These are phyloP conservation scores for Sesamia inferens DNA, from an alignment of 2,888 invertebrate genomes.

Conservation along the genomic window DNA sequence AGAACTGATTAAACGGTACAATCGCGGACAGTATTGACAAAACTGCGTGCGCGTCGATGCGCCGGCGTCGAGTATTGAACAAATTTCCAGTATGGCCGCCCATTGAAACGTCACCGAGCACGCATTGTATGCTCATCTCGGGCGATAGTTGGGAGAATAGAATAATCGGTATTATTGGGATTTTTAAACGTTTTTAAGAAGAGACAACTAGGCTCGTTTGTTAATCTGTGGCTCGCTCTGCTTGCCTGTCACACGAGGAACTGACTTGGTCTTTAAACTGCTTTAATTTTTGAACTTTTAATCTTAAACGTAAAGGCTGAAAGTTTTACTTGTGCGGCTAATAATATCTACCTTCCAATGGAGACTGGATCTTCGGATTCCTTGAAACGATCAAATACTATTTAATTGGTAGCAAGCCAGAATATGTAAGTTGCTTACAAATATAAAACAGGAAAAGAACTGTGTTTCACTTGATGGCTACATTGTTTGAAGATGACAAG, in stretches of 20 bases:
- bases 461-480: background rate
- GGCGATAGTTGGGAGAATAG: slow-evolving; percentile 67
- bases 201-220: slow-evolving; percentile 58
- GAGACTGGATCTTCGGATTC: background rate
- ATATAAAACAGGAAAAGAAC: background rate
- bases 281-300: slow-evolving; percentile 9
- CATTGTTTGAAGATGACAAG: background rate
- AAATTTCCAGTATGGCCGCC: slow-evolving; percentile 85
- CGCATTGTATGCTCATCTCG: slow-evolving; percentile 82
- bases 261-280: slow-evolving; percentile 36
- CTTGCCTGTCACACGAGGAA: slow-evolving; percentile 29
- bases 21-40: slow-evolving; percentile 87
- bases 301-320: background rate
- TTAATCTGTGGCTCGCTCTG: slow-evolving; percentile 52
- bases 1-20: slow-evolving; percentile 86
- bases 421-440: background rate
- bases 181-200: slow-evolving; percentile 64
- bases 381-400: background rate
- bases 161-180: slow-evolving; percentile 73
- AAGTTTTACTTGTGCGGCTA: background rate
- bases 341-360: background rate
- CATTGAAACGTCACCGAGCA: slow-evolving; percentile 85
- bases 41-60: slow-evolving; percentile 77
- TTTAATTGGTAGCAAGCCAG: too few relatives aligned
- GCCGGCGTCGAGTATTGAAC: slow-evolving; percentile 81